These are phyloP conservation scores for Cephus sareptanus DNA, from an alignment of 2,888 invertebrate genomes.

Conservation along the genomic window DNA sequence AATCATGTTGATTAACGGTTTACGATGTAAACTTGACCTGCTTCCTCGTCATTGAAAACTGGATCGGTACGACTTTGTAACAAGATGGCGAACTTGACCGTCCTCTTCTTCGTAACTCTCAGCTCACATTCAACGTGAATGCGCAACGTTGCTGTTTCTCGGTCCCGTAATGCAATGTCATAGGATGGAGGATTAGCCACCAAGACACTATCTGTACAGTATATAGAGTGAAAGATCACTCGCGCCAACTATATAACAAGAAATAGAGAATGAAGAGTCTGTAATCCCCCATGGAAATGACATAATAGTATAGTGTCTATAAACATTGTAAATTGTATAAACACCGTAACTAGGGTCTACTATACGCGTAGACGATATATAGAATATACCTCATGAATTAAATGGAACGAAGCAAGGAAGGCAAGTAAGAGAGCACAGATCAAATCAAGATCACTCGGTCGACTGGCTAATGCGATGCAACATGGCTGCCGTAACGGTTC, in stretches of 20 bases:
- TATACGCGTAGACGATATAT: neutral
- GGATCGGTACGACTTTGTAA: neutral
- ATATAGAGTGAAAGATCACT: neutral
- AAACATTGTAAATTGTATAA: neutral
- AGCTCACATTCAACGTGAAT: neutral
- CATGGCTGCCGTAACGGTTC: slow-evolving; percentile 48
- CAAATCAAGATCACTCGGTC: slow-evolving; percentile 62
- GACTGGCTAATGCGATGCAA: slow-evolving; percentile 62
- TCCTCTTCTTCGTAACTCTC: neutral
- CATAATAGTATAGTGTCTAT: neutral
- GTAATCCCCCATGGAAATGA: neutral
- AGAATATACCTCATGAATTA: neutral
- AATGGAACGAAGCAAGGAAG: neutral
- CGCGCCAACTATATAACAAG: neutral
- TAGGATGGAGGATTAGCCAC: neutral
- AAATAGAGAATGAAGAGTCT: neutral
- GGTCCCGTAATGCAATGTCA: neutral
- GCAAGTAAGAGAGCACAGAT: neutral
- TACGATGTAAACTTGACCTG: neutral
- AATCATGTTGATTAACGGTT: neutral
- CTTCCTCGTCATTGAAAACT: neutral
- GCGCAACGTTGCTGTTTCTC: neutral
- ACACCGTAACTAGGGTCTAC: neutral
- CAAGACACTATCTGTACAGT: neutral
- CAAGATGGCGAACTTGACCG: neutral